Evolutionary conservation across 2,888 invertebrate genomes (phyloP).

Genomic region (Scelioninae gen. 1): DNA sequence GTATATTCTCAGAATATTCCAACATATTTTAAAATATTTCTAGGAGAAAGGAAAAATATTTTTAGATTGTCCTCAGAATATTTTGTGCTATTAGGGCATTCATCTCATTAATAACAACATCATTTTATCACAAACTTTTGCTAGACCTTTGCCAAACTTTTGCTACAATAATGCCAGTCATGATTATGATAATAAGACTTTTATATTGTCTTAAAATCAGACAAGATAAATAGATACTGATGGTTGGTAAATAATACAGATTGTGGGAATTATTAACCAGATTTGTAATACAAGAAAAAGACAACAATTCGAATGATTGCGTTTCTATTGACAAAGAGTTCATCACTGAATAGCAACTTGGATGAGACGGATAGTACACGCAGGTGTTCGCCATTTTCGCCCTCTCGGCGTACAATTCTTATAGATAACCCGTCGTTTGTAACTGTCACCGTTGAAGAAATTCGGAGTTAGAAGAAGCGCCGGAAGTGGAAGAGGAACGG

Average conservation of each 20-base stretch:
- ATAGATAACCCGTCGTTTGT: conserved; percentile 83
- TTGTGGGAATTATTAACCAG: conserved; percentile 9
- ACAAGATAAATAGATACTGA: too few relatives aligned
- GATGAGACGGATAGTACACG: conserved; percentile 74
- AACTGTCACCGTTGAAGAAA: conserved; percentile 79
- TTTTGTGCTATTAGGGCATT: too few relatives aligned
- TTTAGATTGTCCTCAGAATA: too few relatives aligned
- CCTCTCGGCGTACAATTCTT: conserved; percentile 80
- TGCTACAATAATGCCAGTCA: too few relatives aligned
- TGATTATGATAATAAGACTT: too few relatives aligned
- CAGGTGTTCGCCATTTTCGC: conserved; percentile 82
- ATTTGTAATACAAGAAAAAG: conserved; percentile 16
- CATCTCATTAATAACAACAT: too few relatives aligned
- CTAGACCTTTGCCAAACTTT: too few relatives aligned
- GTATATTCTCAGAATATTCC: too few relatives aligned
- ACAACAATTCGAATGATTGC: conserved; percentile 73
- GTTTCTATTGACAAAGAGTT: conserved; percentile 77
- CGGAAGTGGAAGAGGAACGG: conserved; percentile 59
- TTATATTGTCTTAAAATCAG: too few relatives aligned
- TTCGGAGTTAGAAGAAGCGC: conserved; percentile 67
- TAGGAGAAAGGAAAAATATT: too few relatives aligned
- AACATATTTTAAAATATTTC: too few relatives aligned
- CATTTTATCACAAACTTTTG: too few relatives aligned
- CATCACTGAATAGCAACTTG: conserved; percentile 72
- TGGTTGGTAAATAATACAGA: background rate